Evolutionary conservation across 2,113 vertebrate species (phyloP), one percentile per base, ranked within the genome.

Genomic region (Seriola rivoliana): DNA sequence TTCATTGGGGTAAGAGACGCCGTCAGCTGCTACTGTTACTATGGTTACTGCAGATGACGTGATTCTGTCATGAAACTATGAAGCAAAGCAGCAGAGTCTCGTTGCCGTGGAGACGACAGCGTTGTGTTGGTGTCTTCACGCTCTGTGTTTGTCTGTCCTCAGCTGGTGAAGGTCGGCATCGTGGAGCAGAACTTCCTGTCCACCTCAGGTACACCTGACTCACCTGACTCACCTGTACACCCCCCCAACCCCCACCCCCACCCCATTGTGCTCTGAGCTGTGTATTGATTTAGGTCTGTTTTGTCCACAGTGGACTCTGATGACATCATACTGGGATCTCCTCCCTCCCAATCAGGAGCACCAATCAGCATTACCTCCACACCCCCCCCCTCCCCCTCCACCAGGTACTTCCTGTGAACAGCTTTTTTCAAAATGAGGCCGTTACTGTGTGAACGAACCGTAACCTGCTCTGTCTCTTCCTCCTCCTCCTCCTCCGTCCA

Each of bases 161-260:
- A 88, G 89, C 62, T 97, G 84, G 97, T 97, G 72, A 97, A 97
- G 88, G 97, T 97, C 36, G 96, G 97, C 50, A 88, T 97, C 9
- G 95, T 97, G 87, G 96, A 97, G 62, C 97, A 97, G 83, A 96
- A 94, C 78, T 78, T 88, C 82, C 91, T 95, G 75, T 95, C 94
- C 5, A 94, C 95, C 74, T 90, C 89, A 86, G 83, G 89, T 90
- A 83, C 4, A 21, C 34, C 82, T 2, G n/a, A 21, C 50, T 19
- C 52, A 57, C 72, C 66, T 65, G 23, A 46, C 23, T 5, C 34
- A 25, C 25, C 25, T 25, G 25, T 25, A 25, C 25, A 25, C 44
- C 5, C 10, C 54, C n/a, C 54, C 25, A 3, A 55, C n/a, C n/a
- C 2, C 54, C 59, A 14, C 25, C 44, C 11, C 50, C 46, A 0